Evolutionary conservation across 2,113 vertebrate species (phyloP).

Genomic region (Thamnophis sirtalis): DNA sequence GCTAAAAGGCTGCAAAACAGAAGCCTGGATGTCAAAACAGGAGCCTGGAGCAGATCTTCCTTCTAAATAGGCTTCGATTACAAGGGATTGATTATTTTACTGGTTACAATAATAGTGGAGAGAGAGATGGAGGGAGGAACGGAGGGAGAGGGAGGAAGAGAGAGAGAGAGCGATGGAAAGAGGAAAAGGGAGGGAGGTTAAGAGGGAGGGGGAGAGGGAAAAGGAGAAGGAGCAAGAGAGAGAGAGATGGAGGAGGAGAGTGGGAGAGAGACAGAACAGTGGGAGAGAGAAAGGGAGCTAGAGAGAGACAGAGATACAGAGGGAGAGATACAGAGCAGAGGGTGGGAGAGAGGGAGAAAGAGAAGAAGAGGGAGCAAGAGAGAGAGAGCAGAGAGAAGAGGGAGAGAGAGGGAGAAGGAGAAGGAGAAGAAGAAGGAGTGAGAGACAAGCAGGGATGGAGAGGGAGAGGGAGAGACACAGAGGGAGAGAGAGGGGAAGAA

Average conservation of each 20-base stretch:
- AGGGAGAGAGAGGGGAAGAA: not conserved
- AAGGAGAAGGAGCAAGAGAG: not conserved
- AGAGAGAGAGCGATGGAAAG: not conserved
- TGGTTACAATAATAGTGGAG: not conserved
- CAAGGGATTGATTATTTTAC: not conserved
- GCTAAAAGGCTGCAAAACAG: conserved; percentile 15
- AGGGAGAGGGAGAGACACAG: no score
- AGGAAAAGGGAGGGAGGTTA: not conserved
- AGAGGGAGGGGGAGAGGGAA: not conserved
- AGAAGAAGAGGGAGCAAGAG: no score
- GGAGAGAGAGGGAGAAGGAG: no score
- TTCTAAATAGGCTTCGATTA: conserved; percentile 13
- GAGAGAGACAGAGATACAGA: not conserved
- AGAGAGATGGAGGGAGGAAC: not conserved
- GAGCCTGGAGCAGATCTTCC: conserved; percentile 1
- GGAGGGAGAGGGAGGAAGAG: not conserved
- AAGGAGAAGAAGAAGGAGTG: no score
- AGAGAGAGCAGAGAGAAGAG: no score
- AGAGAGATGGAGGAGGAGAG: not conserved
- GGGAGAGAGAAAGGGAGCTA: not conserved
- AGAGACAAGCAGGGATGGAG: no score
- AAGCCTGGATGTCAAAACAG: conserved; percentile 7
- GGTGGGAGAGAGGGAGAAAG: no score
- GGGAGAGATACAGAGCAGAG: no score
- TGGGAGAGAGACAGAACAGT: not conserved